Conservation (phyloP, 2,113 vertebrate species). For the Ceratotherium simum region DNA sequence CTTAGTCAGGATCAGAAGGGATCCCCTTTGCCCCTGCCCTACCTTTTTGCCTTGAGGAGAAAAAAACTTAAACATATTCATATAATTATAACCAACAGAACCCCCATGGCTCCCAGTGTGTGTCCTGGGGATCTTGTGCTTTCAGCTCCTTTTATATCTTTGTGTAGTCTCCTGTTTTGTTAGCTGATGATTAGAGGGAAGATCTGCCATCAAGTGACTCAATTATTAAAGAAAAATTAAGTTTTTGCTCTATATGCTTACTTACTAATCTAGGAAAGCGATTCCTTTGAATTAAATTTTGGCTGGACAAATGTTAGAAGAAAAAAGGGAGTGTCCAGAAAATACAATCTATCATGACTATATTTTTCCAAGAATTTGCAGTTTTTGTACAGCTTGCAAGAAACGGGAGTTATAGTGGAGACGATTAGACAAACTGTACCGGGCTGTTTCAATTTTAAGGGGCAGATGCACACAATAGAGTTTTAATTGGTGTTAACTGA, state of each 20-base stretch:
- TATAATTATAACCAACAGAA: neutral
- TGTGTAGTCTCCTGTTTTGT: neutral
- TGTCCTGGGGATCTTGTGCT: neutral
- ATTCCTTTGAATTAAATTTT: slow-evolving; percentile 9
- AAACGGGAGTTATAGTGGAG: neutral
- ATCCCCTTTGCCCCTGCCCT: neutral
- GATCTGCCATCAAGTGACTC: neutral
- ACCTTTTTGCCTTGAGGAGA: neutral
- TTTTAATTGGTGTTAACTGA: neutral
- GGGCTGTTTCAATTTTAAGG: neutral
- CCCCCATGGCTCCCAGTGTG: neutral
- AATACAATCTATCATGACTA: neutral
- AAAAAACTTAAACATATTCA: neutral
- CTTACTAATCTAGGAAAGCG: neutral
- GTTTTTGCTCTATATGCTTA: neutral
- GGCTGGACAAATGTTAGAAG: neutral
- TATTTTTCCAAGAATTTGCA: neutral
- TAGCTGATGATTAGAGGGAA: neutral
- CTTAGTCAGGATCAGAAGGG: neutral
- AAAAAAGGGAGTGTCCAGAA: neutral
- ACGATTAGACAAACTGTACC: neutral
- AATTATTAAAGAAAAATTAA: neutral
- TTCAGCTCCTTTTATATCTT: neutral
- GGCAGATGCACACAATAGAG: neutral
- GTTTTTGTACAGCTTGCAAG: neutral